phyloP scores from a whole-genome alignment of 2,888 invertebrate species.

The Ametastegia equiseti region DNA sequence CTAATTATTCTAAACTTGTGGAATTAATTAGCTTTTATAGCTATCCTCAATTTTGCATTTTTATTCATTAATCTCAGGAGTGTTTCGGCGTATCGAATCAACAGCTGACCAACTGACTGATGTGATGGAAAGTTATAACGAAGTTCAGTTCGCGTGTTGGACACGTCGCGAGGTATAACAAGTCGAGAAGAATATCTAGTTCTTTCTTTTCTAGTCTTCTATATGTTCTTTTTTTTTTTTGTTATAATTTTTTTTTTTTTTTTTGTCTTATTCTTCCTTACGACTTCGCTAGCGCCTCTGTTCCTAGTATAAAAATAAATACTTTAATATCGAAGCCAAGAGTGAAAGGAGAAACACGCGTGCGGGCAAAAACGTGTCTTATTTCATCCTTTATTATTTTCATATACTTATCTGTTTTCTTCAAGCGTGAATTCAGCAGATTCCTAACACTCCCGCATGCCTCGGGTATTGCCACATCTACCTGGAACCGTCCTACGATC shows the following conservation, averaged over 20 bases:
- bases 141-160: neutral
- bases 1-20: neutral
- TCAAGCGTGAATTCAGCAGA: constrained; percentile 23
- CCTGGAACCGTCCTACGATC: neutral
- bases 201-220: neutral
- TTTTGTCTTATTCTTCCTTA: neutral
- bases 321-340: constrained; percentile 13
- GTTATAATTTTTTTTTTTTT: neutral
- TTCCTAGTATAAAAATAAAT: constrained; percentile 31
- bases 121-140: constrained; percentile 27
- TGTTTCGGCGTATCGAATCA: neutral
- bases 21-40: neutral
- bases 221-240: neutral
- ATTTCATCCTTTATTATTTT: constrained; percentile 41
- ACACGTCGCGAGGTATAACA: neutral
- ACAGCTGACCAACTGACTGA: neutral
- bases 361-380: constrained; percentile 36
- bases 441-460: constrained; percentile 22
- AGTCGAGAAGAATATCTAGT: neutral
- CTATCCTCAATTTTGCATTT: neutral
- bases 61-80: neutral
- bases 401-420: constrained; percentile 34
- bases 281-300: neutral
- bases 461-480: neutral
- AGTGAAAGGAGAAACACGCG: constrained; percentile 41